A percentile compares a stretch with the other conserved stretches of the same genome.
Conservation (phyloP, 2,888 invertebrate species). For the Carpatolechia fugitivella region DNA sequence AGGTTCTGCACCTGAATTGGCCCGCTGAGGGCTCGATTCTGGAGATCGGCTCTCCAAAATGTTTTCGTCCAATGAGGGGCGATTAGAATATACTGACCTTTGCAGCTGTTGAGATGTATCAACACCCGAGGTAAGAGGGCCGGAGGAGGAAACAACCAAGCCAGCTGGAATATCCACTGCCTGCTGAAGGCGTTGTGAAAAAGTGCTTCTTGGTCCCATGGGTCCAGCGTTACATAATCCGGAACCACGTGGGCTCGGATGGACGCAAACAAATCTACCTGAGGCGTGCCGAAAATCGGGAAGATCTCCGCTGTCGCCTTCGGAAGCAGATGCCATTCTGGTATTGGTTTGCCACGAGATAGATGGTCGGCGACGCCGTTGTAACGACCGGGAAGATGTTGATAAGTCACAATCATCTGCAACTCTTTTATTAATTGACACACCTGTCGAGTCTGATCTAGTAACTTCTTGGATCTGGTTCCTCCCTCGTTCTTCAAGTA, state of each 20-base stretch:
- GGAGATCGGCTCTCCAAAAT: neutral
- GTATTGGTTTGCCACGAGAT: neutral
- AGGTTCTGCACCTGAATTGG: neutral
- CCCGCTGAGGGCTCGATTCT: neutral
- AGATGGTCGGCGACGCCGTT: neutral
- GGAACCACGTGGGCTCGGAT: neutral
- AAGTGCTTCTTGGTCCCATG: neutral
- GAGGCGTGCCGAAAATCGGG: neutral
- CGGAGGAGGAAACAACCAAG: neutral
- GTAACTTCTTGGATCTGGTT: neutral
- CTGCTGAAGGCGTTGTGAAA: neutral
- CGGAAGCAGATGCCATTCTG: neutral
- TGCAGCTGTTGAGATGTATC: neutral
- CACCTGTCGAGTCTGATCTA: neutral
- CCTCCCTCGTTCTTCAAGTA: conserved; percentile 2
- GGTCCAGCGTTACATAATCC: neutral
- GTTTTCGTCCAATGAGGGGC: neutral
- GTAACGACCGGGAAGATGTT: neutral
- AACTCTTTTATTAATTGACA: neutral
- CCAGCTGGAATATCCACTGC: neutral
- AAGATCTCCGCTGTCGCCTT: neutral
- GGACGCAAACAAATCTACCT: neutral
- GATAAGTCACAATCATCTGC: neutral
- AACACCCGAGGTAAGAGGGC: neutral
- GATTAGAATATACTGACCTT: neutral